A percentile compares a stretch with the other conserved stretches of the same genome.
These are phyloP conservation scores for Labroides dimidiatus DNA, from an alignment of 2,797 vertebrate genomes.

Conservation along the genomic window DNA sequence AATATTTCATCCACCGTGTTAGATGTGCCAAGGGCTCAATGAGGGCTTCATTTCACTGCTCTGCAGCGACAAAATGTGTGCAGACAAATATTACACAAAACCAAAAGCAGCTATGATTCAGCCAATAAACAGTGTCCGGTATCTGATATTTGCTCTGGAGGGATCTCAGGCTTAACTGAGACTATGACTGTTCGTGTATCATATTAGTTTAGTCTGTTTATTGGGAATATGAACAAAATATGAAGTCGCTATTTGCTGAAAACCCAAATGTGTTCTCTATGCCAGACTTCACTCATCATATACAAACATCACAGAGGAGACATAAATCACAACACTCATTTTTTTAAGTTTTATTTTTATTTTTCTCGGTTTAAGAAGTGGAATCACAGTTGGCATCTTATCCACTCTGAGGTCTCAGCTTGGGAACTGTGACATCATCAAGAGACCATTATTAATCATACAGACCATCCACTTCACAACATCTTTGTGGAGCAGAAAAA, in stretches of 20 bases:
- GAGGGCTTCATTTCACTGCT: slow-evolving; percentile 52
- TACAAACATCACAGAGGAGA: slow-evolving; percentile 31
- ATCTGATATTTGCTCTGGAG: slow-evolving; percentile 53
- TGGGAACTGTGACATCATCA: no score
- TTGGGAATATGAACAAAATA: slow-evolving; percentile 40
- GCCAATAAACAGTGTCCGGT: slow-evolving; percentile 13
- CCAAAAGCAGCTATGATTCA: slow-evolving; percentile 45
- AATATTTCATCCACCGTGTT: slow-evolving; percentile 79
- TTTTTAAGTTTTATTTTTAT: slow-evolving; percentile 4
- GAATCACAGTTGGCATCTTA: slow-evolving; percentile 71
- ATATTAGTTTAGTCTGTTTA: slow-evolving; percentile 28
- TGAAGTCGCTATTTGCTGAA: slow-evolving; percentile 41
- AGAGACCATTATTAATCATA: no score
- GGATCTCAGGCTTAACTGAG: slow-evolving; percentile 40
- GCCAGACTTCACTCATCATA: slow-evolving; percentile 25
- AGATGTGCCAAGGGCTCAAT: slow-evolving; percentile 58
- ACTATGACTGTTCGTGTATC: neutral
- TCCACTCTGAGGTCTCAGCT: slow-evolving; percentile 59
- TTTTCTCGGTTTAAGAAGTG: slow-evolving; percentile 65
- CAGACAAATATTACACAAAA: slow-evolving; percentile 58
- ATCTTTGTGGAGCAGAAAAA: no score
- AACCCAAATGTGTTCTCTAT: slow-evolving; percentile 19
- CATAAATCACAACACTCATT: slow-evolving; percentile 36
- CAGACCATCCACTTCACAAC: no score
- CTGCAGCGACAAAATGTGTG: slow-evolving; percentile 51